Evolutionary conservation across 2,888 invertebrate species (phyloP), one percentile per base, ranked within the genome.

Genomic region (Cotesia congregata): DNA sequence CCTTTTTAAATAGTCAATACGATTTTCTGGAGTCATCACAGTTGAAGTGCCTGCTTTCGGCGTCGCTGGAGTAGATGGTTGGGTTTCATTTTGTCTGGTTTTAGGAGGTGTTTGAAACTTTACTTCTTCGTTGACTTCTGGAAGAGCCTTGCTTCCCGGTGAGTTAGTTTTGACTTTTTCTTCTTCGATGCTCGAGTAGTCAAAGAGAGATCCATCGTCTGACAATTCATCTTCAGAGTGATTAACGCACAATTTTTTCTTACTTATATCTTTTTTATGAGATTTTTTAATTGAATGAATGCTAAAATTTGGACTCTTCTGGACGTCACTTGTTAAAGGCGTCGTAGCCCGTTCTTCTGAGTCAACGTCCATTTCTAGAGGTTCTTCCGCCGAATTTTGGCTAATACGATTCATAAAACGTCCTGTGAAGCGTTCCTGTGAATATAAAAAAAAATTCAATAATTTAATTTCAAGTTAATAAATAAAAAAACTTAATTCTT

Each of bases 1-100:
- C 5, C 78, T 80, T 38, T 84, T 82, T 41, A 87, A 76, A 12
- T 82, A 80, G 61, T 86, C 82, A 0, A 83, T 68, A n/a, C 80
- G 80, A 79, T 87, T 88, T 69, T 87, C 85, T 1, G 88, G 87
- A 12, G 88, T 88, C 9, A 70, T 72, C 12, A 83, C 79, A 74
- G 76, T 15, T 9, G 7, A 12, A 30, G 72, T 62, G n/a, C 77
- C 38, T 9, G 4, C 17, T 41, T 50, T 62, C 2, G 65, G 12
- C 7, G 65, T 65, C 12, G 65, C 30, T 17, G 38, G 30, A 9
- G 6, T 3, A 65, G 30, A 7, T 61, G 65, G 1, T 65, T 65
- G 6, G 50, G 64, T 6, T 5, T 64, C 64, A 20, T 68, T 17
- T 6, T 15, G n/a, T 68, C 40, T 40, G 7, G 40, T 40, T 68